A percentile compares a stretch with the other conserved stretches of the same genome.
Evolutionary conservation across 2,797 vertebrate genomes (phyloP).

Genomic region (Ceryle rudis): DNA sequence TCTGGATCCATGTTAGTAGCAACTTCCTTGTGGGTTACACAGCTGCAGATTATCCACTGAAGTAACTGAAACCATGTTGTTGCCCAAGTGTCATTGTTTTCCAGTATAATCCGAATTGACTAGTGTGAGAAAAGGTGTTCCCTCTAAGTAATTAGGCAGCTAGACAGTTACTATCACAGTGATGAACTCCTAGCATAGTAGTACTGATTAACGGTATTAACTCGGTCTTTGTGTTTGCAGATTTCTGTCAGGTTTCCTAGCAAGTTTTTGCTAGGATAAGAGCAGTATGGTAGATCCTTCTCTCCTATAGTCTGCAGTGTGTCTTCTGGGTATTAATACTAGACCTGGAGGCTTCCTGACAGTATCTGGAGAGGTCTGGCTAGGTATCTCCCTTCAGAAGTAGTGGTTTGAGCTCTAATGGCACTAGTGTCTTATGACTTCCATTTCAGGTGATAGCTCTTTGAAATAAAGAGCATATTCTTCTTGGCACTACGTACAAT

Average conservation of each 20-base stretch:
- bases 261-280: not conserved
- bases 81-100: not conserved
- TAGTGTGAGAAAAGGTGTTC: not conserved
- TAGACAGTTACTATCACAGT: not conserved
- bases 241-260: not conserved
- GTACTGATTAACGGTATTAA: not conserved
- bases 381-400: not conserved
- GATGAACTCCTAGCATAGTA: not conserved
- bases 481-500: fast-evolving
- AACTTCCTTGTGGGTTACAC: not conserved
- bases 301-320: not conserved
- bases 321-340: not conserved
- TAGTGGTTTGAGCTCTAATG: not conserved
- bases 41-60: not conserved
- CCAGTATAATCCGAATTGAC: not conserved
- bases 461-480: not conserved
- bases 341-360: not conserved
- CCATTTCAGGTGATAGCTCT: not conserved
- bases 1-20: not conserved
- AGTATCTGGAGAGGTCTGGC: not conserved
- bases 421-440: not conserved
- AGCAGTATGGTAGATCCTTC: not conserved
- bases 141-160: not conserved
- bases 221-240: not conserved
- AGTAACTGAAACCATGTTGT: not conserved